phyloP scores from a whole-genome alignment of 92 coral and sea anemone species.

The Palythoa caribaeorum region DNA sequence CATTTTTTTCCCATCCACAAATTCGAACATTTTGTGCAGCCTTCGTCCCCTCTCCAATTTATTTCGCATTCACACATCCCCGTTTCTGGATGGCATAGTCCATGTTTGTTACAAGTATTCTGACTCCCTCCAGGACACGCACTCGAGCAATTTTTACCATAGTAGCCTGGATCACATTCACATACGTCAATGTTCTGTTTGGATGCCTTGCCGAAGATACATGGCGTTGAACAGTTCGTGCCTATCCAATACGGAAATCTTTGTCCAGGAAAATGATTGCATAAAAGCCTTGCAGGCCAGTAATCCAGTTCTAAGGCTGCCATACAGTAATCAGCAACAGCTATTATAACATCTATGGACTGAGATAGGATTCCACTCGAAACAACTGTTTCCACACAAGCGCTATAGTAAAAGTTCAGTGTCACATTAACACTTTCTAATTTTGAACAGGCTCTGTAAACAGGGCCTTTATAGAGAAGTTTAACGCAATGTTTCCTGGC shows the following conservation, averaged over 20 bases:
- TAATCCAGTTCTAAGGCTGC: constrained; percentile 40
- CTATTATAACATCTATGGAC: constrained; percentile 60
- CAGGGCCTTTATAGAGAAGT: constrained; percentile 53
- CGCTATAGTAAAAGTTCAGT: constrained; percentile 55
- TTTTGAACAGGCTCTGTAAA: constrained; percentile 46
- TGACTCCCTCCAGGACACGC: constrained; percentile 70
- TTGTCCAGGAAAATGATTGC: constrained; percentile 68
- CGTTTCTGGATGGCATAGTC: constrained; percentile 52
- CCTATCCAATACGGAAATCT: constrained; percentile 78
- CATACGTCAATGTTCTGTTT: constrained; percentile 50
- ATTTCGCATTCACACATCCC: constrained; percentile 67
- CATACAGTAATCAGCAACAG: constrained; percentile 65
- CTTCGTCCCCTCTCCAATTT: constrained; percentile 64
- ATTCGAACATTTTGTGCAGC: constrained; percentile 59
- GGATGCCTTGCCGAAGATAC: constrained; percentile 65
- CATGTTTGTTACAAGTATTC: constrained; percentile 66
- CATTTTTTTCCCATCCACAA: constrained; percentile 73
- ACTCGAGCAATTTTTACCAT: constrained; percentile 61
- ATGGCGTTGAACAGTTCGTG: constrained; percentile 52
- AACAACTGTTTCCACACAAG: constrained; percentile 57
- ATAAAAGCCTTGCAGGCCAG: constrained; percentile 70
- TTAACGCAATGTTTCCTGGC: constrained; percentile 56
- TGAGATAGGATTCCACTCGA: constrained; percentile 52
- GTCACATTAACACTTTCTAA: constrained; percentile 53
- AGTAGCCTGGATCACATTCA: constrained; percentile 67